A percentile compares a stretch with the other conserved stretches of the same genome.
Evolutionary conservation across 1,140 invertebrate species (phyloP).

Genomic region (Meteorus sp.): DNA sequence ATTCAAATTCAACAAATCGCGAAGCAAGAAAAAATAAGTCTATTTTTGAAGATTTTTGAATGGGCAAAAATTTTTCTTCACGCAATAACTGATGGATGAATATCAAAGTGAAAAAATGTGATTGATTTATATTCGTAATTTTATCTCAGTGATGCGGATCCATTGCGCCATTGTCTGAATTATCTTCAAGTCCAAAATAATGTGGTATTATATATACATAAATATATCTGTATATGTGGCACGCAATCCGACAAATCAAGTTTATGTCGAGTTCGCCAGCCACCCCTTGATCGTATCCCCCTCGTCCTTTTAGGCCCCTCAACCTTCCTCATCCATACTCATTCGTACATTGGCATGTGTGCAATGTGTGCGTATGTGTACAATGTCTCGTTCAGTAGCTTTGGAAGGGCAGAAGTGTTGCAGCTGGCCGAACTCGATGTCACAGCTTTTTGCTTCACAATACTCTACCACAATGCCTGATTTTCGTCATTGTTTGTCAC

Average conservation of each 20-base stretch:
- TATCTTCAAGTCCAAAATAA: constrained; percentile 1
- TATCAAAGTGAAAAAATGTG: too few relatives aligned
- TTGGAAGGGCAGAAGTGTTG: constrained; percentile 22
- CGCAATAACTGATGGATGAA: too few relatives aligned
- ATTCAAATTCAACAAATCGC: too few relatives aligned
- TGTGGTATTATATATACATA: neutral
- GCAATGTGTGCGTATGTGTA: neutral
- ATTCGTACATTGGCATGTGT: neutral
- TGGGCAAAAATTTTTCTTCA: too few relatives aligned
- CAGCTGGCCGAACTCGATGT: constrained; percentile 53
- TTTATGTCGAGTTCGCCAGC: neutral
- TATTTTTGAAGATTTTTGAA: too few relatives aligned
- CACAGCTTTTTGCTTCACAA: constrained; percentile 54
- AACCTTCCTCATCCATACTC: neutral
- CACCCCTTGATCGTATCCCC: constrained; percentile 15
- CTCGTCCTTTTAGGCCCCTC: constrained; percentile 3
- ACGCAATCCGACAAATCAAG: constrained; percentile 20
- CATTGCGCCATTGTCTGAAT: too few relatives aligned
- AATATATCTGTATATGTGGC: constrained; percentile 1
- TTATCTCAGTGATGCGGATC: too few relatives aligned
- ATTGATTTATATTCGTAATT: too few relatives aligned
- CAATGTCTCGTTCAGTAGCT: neutral
- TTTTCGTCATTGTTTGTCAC: constrained; percentile 51
- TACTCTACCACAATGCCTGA: constrained; percentile 52
- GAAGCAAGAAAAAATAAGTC: too few relatives aligned